Evolutionary conservation across 2,888 invertebrate species (phyloP), one percentile per base, ranked within the genome.

Genomic region (Philereme vetulata): DNA sequence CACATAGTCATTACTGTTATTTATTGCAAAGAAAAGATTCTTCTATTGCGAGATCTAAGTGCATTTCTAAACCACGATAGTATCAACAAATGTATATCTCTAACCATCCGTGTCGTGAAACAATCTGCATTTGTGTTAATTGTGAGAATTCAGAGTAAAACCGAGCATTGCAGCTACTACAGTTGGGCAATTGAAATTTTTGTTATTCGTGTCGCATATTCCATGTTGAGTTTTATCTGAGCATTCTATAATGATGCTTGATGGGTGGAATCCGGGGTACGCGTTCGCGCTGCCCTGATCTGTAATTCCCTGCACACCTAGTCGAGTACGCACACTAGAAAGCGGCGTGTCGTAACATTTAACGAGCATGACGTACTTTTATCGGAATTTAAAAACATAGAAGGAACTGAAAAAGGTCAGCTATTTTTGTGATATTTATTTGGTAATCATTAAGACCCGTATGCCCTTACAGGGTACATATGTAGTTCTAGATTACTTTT

Each of bases 171-270:
- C 53, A 50, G 11, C 54, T 35, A 33, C 42, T 48, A 62, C 54
- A 54, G 54, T 62, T 57, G 51, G 48, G 54, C 51, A 53, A 62
- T 50, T 38, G 61, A 33, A 44, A 47, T 54, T 54, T 54, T 57
- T 62, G 57, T 54, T 62, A 62, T 58, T 62, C 40, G 54, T 51
- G 54, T 51, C 57, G 11, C 57, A 51, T 58, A 40, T 47, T 36
- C 11, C 56, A 34, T 38, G 43, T 11, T 48, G 36, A 35, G 10
- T 34, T 45, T 53, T 59, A 51, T 60, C 60, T 51, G 47, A 46
- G 51, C 35, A 43, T 55, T 47, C 21, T 47, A n/a, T 42, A 47
- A 51, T 52, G 51, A 55, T 47, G 10, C 8, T 40, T 45, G 45
- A 59, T 40, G 50, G 33, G 44, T 49, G 34, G 49, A 52, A 59